phyloP scores from a whole-genome alignment of 2,888 invertebrate species.

The Trissolcus brochymenae region DNA sequence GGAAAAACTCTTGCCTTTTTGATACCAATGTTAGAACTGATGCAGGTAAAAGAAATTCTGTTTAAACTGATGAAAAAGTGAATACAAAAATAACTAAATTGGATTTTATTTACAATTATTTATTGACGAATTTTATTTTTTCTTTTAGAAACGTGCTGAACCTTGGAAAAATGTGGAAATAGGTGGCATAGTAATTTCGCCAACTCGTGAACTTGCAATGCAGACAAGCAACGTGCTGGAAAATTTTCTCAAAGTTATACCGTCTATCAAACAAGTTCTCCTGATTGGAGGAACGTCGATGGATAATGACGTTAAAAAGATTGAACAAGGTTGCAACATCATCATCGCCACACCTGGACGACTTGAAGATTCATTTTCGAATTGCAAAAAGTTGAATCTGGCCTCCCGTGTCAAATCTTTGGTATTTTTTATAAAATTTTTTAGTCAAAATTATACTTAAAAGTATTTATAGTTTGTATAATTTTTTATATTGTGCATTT shows the following conservation, averaged over 20 bases:
- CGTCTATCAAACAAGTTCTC: conserved; percentile 79
- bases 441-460: too few species aligned
- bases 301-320: conserved; percentile 83
- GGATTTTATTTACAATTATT: too few species aligned
- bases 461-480: too few species aligned
- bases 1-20: conserved; percentile 98
- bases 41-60: conserved; percentile 78
- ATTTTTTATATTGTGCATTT: not conserved
- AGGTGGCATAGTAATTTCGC: conserved; percentile 94
- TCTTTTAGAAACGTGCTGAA: conserved; percentile 80
- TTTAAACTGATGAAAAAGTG: too few species aligned
- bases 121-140: conserved; percentile 21
- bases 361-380: conserved; percentile 88
- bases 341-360: conserved; percentile 97
- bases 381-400: conserved; percentile 84
- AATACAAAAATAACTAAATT: too few species aligned
- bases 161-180: conserved; percentile 86
- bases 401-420: conserved; percentile 85
- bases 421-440: too few species aligned
- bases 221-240: conserved; percentile 87
- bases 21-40: conserved; percentile 92
- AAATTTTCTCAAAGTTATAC: conserved; percentile 77
- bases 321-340: conserved; percentile 88
- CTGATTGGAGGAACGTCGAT: conserved; percentile 90
- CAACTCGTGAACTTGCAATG: conserved; percentile 94